phyloP scores from a whole-genome alignment of 35 echinoderm and acorn worm genomes.

The Apostichopus parvimensis region DNA sequence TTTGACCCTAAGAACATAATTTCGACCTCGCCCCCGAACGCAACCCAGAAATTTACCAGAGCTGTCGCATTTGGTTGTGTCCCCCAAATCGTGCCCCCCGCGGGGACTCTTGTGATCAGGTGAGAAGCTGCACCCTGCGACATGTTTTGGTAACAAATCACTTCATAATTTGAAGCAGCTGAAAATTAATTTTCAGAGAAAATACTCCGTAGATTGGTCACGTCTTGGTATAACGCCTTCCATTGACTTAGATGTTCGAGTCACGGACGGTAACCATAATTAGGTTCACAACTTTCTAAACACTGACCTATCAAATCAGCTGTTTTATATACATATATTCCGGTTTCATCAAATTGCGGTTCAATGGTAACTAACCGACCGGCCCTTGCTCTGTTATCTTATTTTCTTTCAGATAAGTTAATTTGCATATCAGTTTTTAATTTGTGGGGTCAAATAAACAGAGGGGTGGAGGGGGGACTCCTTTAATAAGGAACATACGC shows the following conservation, averaged over 20 bases:
- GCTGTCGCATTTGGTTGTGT: not conserved
- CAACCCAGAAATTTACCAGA: not conserved
- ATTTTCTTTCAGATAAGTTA: no score
- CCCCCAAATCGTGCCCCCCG: not conserved
- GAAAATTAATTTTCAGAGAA: constrained; percentile 25
- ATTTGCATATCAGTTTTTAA: no score
- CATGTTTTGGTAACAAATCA: constrained; percentile 19
- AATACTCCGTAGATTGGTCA: constrained; percentile 1
- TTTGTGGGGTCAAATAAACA: no score
- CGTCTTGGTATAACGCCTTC: not conserved
- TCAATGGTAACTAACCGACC: no score
- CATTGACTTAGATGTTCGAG: not conserved
- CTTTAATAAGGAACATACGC: no score
- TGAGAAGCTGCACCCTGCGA: not conserved
- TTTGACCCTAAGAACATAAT: not conserved
- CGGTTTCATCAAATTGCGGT: no score
- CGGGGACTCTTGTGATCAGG: not conserved
- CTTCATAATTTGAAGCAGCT: constrained; percentile 23
- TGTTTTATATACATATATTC: no score
- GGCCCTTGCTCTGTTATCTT: no score
- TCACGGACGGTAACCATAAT: not conserved
- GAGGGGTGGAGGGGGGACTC: no score
- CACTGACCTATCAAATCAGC: no score
- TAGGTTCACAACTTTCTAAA: no score
- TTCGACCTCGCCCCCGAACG: not conserved